Evolutionary conservation across 2,113 vertebrate genomes (phyloP), one percentile per base, ranked within the genome.

Genomic region (Myrmecophaga tridactyla): DNA sequence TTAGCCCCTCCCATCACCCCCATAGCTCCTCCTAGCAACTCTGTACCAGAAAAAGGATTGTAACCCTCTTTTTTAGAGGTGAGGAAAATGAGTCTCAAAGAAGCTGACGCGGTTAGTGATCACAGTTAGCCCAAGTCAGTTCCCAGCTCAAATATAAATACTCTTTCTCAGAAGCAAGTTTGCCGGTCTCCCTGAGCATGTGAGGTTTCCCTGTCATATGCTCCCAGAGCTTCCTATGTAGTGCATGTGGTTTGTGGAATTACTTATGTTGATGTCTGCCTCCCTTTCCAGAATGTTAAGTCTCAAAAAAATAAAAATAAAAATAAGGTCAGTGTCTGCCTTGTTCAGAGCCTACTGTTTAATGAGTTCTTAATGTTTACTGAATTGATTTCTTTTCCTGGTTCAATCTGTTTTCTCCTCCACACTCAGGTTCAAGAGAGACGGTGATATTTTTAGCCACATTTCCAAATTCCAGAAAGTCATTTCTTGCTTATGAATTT

Each of bases 401-500:
- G 60, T 60, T 48, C 21, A 51, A 12, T 75, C 48, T 17, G 9
- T 91, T 86, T 84, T 77, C 18, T 29, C 46, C 5, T 39, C 13
- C 46, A 41, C 6, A 36, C 6, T 86, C 8, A 80, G 7, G 3
- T 70, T 87, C 53, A 72, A 72, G 29, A 86, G 48, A 84, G 58
- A 69, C 7, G 60, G 1, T 76, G 41, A 29, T 78, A 58, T 92
- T 86, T 94, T 29, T 14, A 86, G 60, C 3, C 27, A 89, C 65
- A 58, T 67, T 76, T 93, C 86, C 27, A 90, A 81, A 60, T 63
- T 34, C 48, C 69, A 41, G 51, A 80, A 78, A 60, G 12, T 93
- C 34, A 82, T 86, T 90, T 91, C 15, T 77, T 65, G 31, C 72
- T 73, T 80, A 73, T 81, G 43, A 85, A 77, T 81, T 92, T 62